A percentile compares a stretch with the other conserved stretches of the same genome.
phyloP scores from a whole-genome alignment of 2,113 vertebrate genomes.

The Lates calcarifer region DNA sequence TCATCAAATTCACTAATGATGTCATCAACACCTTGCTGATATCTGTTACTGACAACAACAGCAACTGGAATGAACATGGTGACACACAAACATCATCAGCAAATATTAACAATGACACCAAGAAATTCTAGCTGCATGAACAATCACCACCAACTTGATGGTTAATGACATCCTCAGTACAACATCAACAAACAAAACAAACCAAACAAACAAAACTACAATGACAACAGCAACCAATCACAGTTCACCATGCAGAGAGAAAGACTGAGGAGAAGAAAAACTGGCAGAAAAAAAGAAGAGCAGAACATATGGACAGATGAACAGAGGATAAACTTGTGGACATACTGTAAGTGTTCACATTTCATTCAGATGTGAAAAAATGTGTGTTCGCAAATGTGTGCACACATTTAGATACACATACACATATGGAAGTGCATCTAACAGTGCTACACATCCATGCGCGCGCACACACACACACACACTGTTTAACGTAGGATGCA shows the following conservation, averaged over 20 bases:
- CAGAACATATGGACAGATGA: constrained; percentile 3
- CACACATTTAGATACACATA: constrained; percentile 3
- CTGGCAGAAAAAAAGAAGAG: constrained; percentile 5
- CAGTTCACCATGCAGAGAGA: background rate
- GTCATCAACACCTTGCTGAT: background rate
- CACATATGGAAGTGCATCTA: background rate
- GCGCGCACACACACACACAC: background rate
- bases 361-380: background rate
- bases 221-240: background rate
- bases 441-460: background rate
- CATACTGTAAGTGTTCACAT: constrained; percentile 21
- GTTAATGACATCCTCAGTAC: background rate
- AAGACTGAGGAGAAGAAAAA: background rate
- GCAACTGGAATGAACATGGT: background rate
- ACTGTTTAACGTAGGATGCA: constrained; percentile 9
- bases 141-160: background rate
- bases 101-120: background rate
- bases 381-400: background rate
- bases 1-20: background rate
- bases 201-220: background rate
- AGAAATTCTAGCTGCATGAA: background rate
- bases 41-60: background rate
- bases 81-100: background rate
- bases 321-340: constrained; percentile 20
- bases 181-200: background rate